phyloP scores from a whole-genome alignment of 2,888 invertebrate genomes.

The Macrosoma leucophasiata region DNA sequence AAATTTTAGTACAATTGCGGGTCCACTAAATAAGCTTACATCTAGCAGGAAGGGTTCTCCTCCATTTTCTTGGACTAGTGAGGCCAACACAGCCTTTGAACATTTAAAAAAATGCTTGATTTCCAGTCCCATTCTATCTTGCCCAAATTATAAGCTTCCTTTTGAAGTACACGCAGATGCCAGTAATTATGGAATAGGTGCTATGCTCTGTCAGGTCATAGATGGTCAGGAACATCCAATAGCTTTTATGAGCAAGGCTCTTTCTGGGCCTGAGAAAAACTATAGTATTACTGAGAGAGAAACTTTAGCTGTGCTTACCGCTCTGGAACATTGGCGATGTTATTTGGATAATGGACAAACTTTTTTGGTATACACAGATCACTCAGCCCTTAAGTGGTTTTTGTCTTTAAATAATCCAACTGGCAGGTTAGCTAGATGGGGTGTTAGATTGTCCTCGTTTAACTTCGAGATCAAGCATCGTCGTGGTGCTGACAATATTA shows the following conservation, averaged over 20 bases:
- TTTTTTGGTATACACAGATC: conserved; percentile 20
- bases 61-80: too few relatives aligned
- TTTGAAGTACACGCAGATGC: conserved; percentile 28
- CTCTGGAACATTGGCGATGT: conserved; percentile 18
- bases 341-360: conserved; percentile 18
- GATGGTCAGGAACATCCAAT: too few relatives aligned
- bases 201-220: conserved; percentile 18
- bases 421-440: conserved; percentile 30
- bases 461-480: conserved; percentile 28
- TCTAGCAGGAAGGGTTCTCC: conserved; percentile 21
- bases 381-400: conserved; percentile 22
- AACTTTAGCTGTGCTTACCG: conserved; percentile 16
- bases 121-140: too few relatives aligned
- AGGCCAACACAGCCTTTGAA: too few relatives aligned
- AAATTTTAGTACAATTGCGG: too few relatives aligned
- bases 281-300: conserved; percentile 21
- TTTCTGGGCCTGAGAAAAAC: conserved; percentile 12
- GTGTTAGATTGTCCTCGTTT: conserved; percentile 26
- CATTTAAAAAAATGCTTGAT: too few relatives aligned
- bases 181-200: conserved; percentile 21
- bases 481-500: conserved; percentile 24
- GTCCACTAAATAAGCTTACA: conserved; percentile 26
- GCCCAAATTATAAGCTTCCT: too few relatives aligned
- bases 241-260: too few relatives aligned
- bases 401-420: conserved; percentile 20